phyloP scores from a whole-genome alignment of 2,888 invertebrate species.

The Oligia latruncula region DNA sequence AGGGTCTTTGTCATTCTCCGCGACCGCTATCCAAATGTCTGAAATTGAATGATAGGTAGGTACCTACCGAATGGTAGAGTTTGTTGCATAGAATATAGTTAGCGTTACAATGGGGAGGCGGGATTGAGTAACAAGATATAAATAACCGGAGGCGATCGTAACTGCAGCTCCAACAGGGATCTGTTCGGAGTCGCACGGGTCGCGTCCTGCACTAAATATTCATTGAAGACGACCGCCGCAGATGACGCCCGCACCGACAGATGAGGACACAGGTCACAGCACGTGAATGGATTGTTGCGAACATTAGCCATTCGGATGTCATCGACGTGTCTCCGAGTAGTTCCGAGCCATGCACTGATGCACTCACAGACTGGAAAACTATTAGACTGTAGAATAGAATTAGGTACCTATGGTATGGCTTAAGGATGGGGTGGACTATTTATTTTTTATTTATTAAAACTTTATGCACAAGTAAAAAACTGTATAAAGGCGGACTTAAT shows the following conservation, averaged over 20 bases:
- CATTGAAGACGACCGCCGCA: slow-evolving; percentile 41
- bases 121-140: slow-evolving; percentile 42
- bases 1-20: too few relatives aligned
- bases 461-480: too few relatives aligned
- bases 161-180: slow-evolving; percentile 47
- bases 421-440: not conserved
- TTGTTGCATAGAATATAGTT: slow-evolving; percentile 19
- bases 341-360: too few relatives aligned
- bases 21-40: not conserved
- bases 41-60: not conserved
- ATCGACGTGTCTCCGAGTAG: not conserved
- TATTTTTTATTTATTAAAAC: too few relatives aligned
- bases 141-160: slow-evolving; percentile 46
- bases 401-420: not conserved
- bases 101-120: slow-evolving; percentile 15
- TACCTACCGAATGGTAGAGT: not conserved
- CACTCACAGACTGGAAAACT: not conserved
- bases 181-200: slow-evolving; percentile 10
- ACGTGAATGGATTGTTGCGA: slow-evolving; percentile 7
- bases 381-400: slow-evolving; percentile 6
- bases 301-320: not conserved
- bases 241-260: not conserved
- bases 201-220: slow-evolving; percentile 64
- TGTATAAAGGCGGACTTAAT: too few relatives aligned
- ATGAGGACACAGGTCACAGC: slow-evolving; percentile 6